A percentile compares a stretch with the other conserved stretches of the same genome.
These are phyloP conservation scores for Antedon mediterranea DNA, from an alignment of 53 echinoderm and acorn worm genomes.

Conservation along the genomic window DNA sequence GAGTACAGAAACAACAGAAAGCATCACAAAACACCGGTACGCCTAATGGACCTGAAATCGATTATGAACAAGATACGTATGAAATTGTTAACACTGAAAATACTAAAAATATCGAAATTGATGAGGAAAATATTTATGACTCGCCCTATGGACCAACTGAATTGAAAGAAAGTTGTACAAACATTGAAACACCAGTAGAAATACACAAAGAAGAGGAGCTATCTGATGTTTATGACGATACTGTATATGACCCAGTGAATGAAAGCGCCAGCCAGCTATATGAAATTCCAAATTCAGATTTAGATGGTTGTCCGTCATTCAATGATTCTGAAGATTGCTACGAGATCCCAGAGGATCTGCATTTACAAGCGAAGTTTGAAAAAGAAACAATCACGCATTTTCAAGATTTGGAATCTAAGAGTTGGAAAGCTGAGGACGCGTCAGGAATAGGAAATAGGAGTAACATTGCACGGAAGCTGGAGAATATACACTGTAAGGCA, in stretches of 20 bases:
- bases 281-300: no score
- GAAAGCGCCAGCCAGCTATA: no score
- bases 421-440: no score
- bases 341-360: neutral
- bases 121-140: neutral
- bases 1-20: neutral
- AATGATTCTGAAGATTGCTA: neutral
- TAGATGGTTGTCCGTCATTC: no score
- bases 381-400: neutral
- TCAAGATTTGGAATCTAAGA: no score
- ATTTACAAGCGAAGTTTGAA: neutral
- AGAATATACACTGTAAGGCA: no score
- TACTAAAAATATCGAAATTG: neutral
- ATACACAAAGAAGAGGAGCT: neutral
- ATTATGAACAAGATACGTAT: no score
- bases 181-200: neutral
- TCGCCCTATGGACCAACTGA: neutral
- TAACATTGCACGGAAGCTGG: no score
- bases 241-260: neutral
- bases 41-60: no score
- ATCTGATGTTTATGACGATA: neutral
- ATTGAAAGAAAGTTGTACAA: neutral
- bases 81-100: neutral
- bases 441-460: no score
- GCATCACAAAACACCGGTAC: neutral